phyloP scores from a whole-genome alignment of 2,113 vertebrate species.

The Aegithalos caudatus region DNA sequence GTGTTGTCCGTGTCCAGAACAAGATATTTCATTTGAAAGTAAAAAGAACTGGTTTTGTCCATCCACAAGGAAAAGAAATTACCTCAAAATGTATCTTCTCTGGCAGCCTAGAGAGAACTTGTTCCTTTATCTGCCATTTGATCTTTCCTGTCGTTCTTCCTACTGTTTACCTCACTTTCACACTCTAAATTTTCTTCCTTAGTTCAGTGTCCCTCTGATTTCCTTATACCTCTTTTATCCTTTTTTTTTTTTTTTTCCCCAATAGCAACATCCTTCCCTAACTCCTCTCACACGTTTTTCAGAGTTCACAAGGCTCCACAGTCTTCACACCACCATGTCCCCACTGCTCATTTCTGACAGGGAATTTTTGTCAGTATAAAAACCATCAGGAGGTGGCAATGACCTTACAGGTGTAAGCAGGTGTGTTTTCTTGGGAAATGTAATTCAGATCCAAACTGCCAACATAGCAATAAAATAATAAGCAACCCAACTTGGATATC shows the following conservation, averaged over 20 bases:
- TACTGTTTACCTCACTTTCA: neutral
- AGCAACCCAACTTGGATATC: neutral
- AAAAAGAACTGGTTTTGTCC: neutral
- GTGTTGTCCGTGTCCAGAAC: neutral
- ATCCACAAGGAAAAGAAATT: neutral
- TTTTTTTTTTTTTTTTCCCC: rapidly evolving
- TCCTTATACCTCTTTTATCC: neutral
- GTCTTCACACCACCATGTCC: neutral
- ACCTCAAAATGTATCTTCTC: neutral
- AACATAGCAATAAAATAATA: neutral
- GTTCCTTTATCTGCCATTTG: neutral
- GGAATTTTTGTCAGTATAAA: neutral
- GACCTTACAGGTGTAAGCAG: neutral
- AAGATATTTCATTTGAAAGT: neutral
- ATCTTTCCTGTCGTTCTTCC: neutral
- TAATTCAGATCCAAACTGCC: neutral
- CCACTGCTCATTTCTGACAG: neutral
- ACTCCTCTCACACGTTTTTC: neutral
- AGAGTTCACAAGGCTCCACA: neutral
- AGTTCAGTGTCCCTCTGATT: neutral
- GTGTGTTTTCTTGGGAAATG: neutral
- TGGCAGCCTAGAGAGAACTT: neutral
- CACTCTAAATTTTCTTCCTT: neutral
- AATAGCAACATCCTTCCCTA: neutral
- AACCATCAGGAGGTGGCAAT: neutral